Percentiles rank a stretch among this genome's conserved stretches.
phyloP scores from a whole-genome alignment of 1,140 invertebrate genomes.

The Rhagoletis pomonella region DNA sequence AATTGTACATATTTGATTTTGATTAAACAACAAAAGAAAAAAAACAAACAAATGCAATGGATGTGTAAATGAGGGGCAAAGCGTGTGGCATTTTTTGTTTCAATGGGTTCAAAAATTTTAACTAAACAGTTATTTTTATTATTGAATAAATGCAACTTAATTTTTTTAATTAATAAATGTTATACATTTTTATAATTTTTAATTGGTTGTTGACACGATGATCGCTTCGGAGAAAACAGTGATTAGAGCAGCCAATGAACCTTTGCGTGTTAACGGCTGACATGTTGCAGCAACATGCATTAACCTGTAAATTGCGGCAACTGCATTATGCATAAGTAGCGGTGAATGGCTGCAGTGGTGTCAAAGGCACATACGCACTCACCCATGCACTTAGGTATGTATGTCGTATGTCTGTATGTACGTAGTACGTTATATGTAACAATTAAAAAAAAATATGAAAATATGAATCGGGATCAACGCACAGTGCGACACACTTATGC shows the following conservation, averaged over 20 bases:
- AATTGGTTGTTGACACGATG: not conserved
- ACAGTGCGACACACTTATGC: not conserved
- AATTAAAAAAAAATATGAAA: no score
- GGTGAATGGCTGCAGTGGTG: no score
- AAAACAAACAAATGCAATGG: not conserved
- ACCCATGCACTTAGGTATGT: not conserved
- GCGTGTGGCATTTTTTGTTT: not conserved
- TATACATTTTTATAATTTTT: constrained; percentile 18
- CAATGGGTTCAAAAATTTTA: not conserved
- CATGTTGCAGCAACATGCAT: not conserved
- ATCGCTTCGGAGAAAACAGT: not conserved
- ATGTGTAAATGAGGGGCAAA: not conserved
- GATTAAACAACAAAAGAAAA: not conserved
- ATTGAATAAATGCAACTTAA: not conserved
- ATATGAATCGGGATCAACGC: not conserved
- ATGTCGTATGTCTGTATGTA: not conserved
- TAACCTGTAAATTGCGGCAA: not conserved
- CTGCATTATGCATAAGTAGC: no score
- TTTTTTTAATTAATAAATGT: not conserved
- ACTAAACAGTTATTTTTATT: not conserved
- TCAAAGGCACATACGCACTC: no score
- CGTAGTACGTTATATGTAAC: not conserved
- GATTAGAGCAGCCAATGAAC: constrained; percentile 6
- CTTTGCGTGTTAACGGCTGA: not conserved
- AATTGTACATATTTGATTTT: not conserved